Evolutionary conservation across 53 echinoderm and acorn worm species (phyloP).

Genomic region (Antedon mediterranea): DNA sequence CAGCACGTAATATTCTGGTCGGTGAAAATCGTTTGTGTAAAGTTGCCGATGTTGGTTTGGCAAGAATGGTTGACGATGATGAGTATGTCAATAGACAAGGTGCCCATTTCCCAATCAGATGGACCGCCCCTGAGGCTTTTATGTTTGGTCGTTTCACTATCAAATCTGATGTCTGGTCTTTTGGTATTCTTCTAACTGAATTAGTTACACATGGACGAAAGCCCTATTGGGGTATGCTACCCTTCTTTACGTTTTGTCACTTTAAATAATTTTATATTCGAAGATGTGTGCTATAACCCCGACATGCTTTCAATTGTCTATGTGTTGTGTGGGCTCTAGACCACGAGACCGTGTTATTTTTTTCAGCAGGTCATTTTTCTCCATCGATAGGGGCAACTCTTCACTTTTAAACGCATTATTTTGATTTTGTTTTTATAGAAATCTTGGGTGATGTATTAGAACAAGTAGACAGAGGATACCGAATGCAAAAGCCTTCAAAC

Average conservation of each 20-base stretch:
- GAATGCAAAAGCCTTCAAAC: slow-evolving; percentile 73
- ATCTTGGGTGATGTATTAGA: slow-evolving; percentile 58
- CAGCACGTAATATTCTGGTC: slow-evolving; percentile 82
- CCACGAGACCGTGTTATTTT: no score
- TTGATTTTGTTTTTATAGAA: no score
- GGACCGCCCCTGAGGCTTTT: slow-evolving; percentile 92
- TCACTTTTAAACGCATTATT: no score
- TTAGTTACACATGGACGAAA: slow-evolving; percentile 78
- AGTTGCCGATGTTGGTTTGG: slow-evolving; percentile 92
- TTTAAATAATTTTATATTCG: neutral
- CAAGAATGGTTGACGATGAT: slow-evolving; percentile 77
- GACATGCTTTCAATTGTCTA: no score
- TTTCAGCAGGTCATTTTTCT: no score
- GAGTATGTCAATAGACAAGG: slow-evolving; percentile 85
- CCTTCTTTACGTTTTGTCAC: neutral
- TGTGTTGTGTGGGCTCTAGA: no score
- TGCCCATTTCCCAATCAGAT: slow-evolving; percentile 94
- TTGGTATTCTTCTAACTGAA: slow-evolving; percentile 66
- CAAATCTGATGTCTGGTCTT: slow-evolving; percentile 97
- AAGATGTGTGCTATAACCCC: neutral
- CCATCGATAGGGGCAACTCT: no score
- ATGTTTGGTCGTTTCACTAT: slow-evolving; percentile 75
- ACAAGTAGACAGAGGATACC: slow-evolving; percentile 70
- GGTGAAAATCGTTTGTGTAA: slow-evolving; percentile 88
- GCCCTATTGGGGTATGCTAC: slow-evolving; percentile 73